Percentiles rank a stretch among this genome's conserved stretches.
phyloP scores from a whole-genome alignment of 2,797 vertebrate genomes.

The Lindbergichthys nudifrons region DNA sequence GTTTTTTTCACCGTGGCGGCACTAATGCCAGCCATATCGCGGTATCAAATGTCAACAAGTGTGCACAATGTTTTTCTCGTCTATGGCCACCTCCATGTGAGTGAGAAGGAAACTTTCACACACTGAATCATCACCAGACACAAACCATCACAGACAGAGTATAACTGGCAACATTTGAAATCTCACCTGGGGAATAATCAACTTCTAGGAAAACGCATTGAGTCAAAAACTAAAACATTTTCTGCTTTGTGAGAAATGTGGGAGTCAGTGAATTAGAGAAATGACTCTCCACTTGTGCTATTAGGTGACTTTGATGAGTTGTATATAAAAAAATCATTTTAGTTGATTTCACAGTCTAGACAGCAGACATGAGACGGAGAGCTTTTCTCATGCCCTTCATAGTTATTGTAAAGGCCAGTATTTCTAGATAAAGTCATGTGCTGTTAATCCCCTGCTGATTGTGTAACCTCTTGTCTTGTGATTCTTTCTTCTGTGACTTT shows the following conservation, averaged over 20 bases:
- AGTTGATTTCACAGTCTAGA: neutral
- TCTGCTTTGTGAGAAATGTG: conserved; percentile 60
- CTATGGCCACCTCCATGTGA: neutral
- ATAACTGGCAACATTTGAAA: conserved; percentile 29
- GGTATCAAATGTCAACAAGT: neutral
- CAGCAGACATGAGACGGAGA: neutral
- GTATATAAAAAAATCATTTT: neutral
- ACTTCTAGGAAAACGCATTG: conserved; percentile 47
- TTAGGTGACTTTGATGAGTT: conserved; percentile 14
- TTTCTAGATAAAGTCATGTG: conserved; percentile 42
- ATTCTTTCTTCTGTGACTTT: conserved; percentile 54
- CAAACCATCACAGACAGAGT: conserved; percentile 4
- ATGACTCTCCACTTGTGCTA: conserved; percentile 24
- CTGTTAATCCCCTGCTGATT: conserved; percentile 63
- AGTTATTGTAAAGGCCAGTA: conserved; percentile 50
- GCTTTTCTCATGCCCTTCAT: neutral
- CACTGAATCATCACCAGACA: conserved; percentile 54
- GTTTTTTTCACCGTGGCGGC: neutral
- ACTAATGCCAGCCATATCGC: neutral
- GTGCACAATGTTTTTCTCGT: neutral
- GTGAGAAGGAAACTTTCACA: conserved; percentile 42
- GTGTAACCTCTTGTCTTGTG: conserved; percentile 60
- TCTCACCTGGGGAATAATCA: conserved; percentile 13
- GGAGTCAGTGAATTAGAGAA: conserved; percentile 49
- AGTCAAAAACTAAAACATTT: conserved; percentile 28